Evolutionary conservation across 2,888 invertebrate species (phyloP), one percentile per base, ranked within the genome.

Genomic region (Thymelicus lineola): DNA sequence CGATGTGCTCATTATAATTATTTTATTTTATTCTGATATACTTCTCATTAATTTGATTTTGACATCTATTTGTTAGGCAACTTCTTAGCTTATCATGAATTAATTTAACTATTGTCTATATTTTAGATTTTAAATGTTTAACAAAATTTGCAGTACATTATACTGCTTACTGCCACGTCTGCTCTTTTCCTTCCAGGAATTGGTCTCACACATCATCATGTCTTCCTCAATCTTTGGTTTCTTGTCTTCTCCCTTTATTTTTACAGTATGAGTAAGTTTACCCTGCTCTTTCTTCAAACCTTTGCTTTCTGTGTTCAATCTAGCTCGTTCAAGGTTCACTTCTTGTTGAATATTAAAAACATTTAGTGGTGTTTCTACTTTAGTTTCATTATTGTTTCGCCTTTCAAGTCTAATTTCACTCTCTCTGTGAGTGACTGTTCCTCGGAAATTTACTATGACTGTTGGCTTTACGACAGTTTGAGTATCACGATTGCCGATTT

Each of bases 401-500:
- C 87, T 84, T 72, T 89, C 87, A 1, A 93, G 77, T 75, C 77
- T 84, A 15, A 92, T 88, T 46, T 91, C 91, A 57, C 90, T 89
- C 17, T 93, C 93, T 70, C 80, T 82, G 63, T 93, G 86, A 63
- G 79, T 87, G 1, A 93, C 86, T 0, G 88, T 85, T 0, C 91
- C 93, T 70, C 93, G 82, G 15, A 94, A 86, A 69, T 94, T 94
- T 0, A 94, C 89, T 36, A 94, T 93, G 0, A 94, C 91, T 1
- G 93, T 94, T 6, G 94, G 94, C 72, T 93, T 94, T 0, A 93
- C 81, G 0, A 93, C 90, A 50, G 90, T 91, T 81, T 94, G 93
- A 0, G 90, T 86, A 77, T 93, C 92, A 46, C 93, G 84, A 72
- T 93, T 86, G 0, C 94, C 94, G 10, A 94, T 91, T 73, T 94